These are phyloP conservation scores for Callorhinus ursinus DNA, from an alignment of 2,113 vertebrate species.

Conservation along the genomic window DNA sequence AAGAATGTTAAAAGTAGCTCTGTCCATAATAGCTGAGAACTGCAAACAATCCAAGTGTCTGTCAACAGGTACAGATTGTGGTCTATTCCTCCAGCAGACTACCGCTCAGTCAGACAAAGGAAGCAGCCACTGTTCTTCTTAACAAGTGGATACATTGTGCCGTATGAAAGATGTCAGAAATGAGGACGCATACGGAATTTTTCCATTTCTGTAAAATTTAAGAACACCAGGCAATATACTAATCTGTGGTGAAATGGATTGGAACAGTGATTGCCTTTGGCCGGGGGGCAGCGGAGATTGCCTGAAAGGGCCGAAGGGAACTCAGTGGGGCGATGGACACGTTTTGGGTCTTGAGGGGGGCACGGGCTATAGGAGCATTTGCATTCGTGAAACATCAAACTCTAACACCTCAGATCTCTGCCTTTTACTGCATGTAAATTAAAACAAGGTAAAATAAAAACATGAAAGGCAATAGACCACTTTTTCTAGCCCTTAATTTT, in stretches of 20 bases:
- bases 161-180: not conserved
- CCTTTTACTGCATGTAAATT: not conserved
- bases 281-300: too few species aligned
- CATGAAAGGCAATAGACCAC: not conserved
- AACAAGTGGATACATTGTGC: not conserved
- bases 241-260: not conserved
- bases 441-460: slow-evolving; percentile 20
- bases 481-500: not conserved
- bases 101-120: not conserved
- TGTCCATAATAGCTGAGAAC: not conserved
- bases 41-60: not conserved
- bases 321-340: not conserved
- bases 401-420: not conserved
- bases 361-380: not conserved
- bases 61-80: not conserved
- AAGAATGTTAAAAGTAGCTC: not conserved
- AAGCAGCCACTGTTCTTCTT: not conserved
- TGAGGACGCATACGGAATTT: not conserved
- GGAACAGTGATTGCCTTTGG: not conserved
- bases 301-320: not conserved
- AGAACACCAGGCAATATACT: not conserved
- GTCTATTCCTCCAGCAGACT: not conserved
- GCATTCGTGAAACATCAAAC: not conserved
- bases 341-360: too few species aligned
- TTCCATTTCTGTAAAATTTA: not conserved